Percentiles rank a stretch among this genome's conserved stretches.
phyloP scores from a whole-genome alignment of 2,888 invertebrate species.

The Pollenia labialis region DNA sequence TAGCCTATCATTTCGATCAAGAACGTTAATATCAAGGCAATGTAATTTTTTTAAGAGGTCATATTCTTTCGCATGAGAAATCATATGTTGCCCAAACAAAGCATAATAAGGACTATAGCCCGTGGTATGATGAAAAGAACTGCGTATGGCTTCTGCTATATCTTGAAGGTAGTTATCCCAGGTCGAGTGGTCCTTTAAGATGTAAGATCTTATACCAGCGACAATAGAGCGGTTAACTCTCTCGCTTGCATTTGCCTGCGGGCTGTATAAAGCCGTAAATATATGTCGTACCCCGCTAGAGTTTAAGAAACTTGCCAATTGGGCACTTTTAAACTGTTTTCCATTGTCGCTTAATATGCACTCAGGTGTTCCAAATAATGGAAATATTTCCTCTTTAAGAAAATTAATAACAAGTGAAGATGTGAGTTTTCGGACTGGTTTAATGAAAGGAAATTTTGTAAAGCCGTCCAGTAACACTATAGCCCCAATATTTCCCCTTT shows the following conservation, averaged over 20 bases:
- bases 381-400: constrained; percentile 48
- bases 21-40: too few relatives aligned
- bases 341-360: constrained; percentile 75
- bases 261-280: constrained; percentile 76
- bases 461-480: too few relatives aligned
- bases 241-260: constrained; percentile 79
- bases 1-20: too few relatives aligned
- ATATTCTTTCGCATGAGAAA: too few relatives aligned
- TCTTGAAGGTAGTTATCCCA: constrained; percentile 18
- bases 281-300: constrained; percentile 58
- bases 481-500: too few relatives aligned
- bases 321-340: constrained; percentile 70
- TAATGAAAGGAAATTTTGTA: constrained; percentile 47
- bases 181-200: constrained; percentile 41
- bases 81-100: too few relatives aligned
- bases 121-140: too few relatives aligned
- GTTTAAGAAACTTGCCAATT: constrained; percentile 56
- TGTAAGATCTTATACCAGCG: constrained; percentile 74
- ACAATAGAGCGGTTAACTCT: constrained; percentile 77
- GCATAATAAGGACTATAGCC: too few relatives aligned
- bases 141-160: too few relatives aligned
- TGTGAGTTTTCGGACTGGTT: constrained; percentile 38
- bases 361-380: constrained; percentile 74
- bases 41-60: too few relatives aligned
- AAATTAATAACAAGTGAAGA: constrained; percentile 9